A percentile compares a stretch with the other conserved stretches of the same genome.
phyloP scores from a whole-genome alignment of 2,797 vertebrate species.

The Cetoscarus ocellatus region DNA sequence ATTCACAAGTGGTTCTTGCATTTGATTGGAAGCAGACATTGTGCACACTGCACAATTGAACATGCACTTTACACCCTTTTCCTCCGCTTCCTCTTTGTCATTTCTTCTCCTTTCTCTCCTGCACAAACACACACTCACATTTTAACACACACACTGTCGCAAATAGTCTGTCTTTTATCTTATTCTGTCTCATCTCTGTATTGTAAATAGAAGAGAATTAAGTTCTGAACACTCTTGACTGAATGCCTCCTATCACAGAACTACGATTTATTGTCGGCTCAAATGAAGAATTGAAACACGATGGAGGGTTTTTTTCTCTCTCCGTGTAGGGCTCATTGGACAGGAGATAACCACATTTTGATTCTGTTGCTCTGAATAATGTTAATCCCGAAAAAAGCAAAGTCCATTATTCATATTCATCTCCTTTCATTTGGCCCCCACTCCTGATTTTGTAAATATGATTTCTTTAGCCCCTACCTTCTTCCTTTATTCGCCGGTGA shows the following conservation, averaged over 20 bases:
- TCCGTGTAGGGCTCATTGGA: conserved; percentile 78
- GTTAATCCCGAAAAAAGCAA: conserved; percentile 80
- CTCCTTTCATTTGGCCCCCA: conserved; percentile 80
- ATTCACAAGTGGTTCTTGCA: conserved; percentile 63
- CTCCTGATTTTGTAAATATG: conserved; percentile 86
- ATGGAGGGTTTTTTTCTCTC: conserved; percentile 61
- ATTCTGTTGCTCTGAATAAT: conserved; percentile 84
- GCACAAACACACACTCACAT: conserved; percentile 62
- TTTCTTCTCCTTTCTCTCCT: conserved; percentile 49
- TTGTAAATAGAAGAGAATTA: conserved; percentile 87
- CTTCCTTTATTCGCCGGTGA: conserved; percentile 77
- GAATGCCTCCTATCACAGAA: conserved; percentile 80
- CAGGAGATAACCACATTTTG: conserved; percentile 83
- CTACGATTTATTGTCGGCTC: conserved; percentile 81
- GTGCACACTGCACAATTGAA: conserved; percentile 67
- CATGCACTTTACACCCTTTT: conserved; percentile 69
- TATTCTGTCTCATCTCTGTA: conserved; percentile 80
- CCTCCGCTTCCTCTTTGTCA: conserved; percentile 64
- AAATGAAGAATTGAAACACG: conserved; percentile 82
- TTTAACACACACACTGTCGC: conserved; percentile 70
- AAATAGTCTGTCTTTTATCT: conserved; percentile 81
- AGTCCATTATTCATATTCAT: conserved; percentile 81
- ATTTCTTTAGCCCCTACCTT: conserved; percentile 70
- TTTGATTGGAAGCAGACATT: conserved; percentile 74
- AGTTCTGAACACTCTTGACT: conserved; percentile 78